These are phyloP conservation scores for Drosophila villosipedis DNA, from an alignment of 2,888 invertebrate species.

Conservation along the genomic window DNA sequence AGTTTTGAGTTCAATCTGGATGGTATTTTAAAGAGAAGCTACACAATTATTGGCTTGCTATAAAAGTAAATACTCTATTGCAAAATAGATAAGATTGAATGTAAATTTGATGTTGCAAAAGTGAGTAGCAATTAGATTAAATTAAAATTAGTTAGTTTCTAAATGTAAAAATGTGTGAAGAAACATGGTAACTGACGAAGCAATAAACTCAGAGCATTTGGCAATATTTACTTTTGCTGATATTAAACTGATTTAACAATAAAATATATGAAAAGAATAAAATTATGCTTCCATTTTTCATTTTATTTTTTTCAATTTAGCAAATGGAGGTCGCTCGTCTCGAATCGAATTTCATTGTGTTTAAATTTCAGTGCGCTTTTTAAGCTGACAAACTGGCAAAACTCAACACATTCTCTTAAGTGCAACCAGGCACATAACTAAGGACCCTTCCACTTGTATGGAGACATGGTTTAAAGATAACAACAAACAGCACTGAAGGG, in stretches of 20 bases:
- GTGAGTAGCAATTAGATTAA: neutral
- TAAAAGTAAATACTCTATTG: neutral
- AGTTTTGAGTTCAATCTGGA: neutral
- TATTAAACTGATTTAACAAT: slow-evolving; percentile 3
- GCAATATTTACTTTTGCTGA: slow-evolving; percentile 13
- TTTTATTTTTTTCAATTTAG: neutral
- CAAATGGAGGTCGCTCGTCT: slow-evolving; percentile 17
- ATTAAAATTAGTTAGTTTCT: neutral
- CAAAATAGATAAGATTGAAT: neutral
- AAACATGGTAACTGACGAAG: neutral
- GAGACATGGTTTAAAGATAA: slow-evolving; percentile 19
- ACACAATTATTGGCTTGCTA: neutral
- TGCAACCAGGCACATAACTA: slow-evolving; percentile 40
- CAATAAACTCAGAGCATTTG: too few species aligned
- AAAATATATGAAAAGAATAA: neutral
- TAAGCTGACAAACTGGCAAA: slow-evolving; percentile 40
- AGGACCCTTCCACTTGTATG: slow-evolving; percentile 7
- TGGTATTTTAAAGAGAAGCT: neutral
- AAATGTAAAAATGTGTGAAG: neutral
- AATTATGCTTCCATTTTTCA: neutral
- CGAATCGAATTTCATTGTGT: slow-evolving; percentile 29
- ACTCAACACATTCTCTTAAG: slow-evolving; percentile 27
- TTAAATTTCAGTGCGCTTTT: slow-evolving; percentile 39
- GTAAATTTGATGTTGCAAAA: neutral
- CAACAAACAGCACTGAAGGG: neutral